These are phyloP conservation scores for Polypterus bichir DNA, from an alignment of 2,113 vertebrate species.

Conservation along the genomic window DNA sequence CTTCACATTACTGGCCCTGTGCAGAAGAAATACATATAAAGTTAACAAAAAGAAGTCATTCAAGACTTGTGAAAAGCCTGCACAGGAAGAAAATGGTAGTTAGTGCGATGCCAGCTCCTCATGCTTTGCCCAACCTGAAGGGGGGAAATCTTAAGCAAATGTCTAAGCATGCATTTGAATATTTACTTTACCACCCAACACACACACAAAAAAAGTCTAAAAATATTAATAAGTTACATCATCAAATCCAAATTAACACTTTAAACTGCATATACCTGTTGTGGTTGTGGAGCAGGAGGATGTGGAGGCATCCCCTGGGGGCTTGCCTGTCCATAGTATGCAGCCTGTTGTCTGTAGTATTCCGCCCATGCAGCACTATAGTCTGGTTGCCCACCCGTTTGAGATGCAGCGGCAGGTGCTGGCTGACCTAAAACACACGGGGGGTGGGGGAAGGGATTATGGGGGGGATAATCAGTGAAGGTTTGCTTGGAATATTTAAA, in stretches of 20 bases:
- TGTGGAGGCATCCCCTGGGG: constrained; percentile 85
- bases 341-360: constrained; percentile 93
- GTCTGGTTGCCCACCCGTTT: constrained; percentile 82
- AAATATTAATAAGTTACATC: constrained; percentile 25
- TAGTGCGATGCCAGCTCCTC: constrained; percentile 59
- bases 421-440: constrained; percentile 47
- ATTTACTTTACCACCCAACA: constrained; percentile 12
- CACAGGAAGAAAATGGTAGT: constrained; percentile 69
- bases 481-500: no score
- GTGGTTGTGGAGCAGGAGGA: constrained; percentile 69
- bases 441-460: no score
- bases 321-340: constrained; percentile 86
- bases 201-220: constrained; percentile 25
- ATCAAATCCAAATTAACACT: constrained; percentile 27
- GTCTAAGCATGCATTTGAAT: neutral
- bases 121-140: constrained; percentile 74
- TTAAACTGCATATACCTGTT: constrained; percentile 65
- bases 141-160: constrained; percentile 1
- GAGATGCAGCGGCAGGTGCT: constrained; percentile 58
- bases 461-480: no score
- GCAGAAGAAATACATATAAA: constrained; percentile 98
- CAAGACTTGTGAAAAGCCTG: constrained; percentile 69
- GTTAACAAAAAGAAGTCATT: constrained; percentile 84
- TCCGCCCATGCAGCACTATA: constrained; percentile 96
- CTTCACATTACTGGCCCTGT: constrained; percentile 99